phyloP scores from a whole-genome alignment of 2,113 vertebrate species.

The Mastomys natalensis region DNA sequence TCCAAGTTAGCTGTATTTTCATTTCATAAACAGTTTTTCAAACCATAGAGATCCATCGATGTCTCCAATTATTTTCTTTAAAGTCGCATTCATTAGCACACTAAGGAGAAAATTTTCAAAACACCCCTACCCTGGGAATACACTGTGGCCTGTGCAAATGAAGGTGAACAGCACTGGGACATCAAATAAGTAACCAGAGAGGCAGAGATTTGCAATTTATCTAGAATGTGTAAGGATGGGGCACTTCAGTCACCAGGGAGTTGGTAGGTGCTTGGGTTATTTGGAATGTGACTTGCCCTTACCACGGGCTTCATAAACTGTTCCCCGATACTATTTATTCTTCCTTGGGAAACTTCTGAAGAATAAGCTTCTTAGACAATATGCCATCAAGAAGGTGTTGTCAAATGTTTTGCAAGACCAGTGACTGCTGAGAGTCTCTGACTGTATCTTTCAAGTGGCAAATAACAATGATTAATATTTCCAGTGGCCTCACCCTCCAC shows the following conservation, averaged over 20 bases:
- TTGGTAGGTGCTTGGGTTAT: not conserved
- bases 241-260: not conserved
- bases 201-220: not conserved
- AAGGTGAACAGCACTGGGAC: not conserved
- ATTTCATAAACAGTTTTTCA: not conserved
- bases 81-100: not conserved
- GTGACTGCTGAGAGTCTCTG: not conserved
- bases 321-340: not conserved
- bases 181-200: not conserved
- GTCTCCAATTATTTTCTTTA: not conserved
- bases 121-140: not conserved
- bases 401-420: not conserved
- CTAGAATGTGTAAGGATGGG: not conserved
- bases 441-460: not conserved
- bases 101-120: conserved; percentile 17
- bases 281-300: not conserved
- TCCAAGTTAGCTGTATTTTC: not conserved
- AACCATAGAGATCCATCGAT: not conserved
- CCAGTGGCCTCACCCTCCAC: not conserved
- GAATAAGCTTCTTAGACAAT: not conserved
- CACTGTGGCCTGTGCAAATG: not conserved
- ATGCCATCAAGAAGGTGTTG: not conserved
- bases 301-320: not conserved
- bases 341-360: not conserved
- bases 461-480: not conserved